Base-by-base conservation (phyloP, 2,797 vertebrate species). In the Odontamblyopus rebecca region DNA sequence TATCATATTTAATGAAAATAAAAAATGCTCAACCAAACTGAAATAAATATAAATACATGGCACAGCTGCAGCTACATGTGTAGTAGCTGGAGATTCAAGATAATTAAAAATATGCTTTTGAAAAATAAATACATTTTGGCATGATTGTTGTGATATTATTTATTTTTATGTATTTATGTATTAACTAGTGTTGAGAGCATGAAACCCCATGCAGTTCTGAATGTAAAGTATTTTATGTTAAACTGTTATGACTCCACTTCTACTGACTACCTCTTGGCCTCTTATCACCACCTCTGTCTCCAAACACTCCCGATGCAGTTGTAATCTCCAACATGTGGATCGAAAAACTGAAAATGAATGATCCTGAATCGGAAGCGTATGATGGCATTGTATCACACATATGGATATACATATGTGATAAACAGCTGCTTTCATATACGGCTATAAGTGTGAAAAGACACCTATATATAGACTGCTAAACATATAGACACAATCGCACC, bases 341-440 rank as follows among this genome's bases (percentile, higher is more conserved):
- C 67, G 76, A 65, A 48, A 61, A 74, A 54, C 41, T 29, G 70
- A 61, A 78, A 83, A 76, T 29, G 3, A 44, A 65, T 62, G 66
- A 78, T 73, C 44, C 63, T 15, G 72, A 64, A 65, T 26, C 11
- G 41, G 70, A 11, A 68, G 48, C 62, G n/a, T 12, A 62, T 72
- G 71, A 80, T 73, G 84, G 79, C 80, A 65, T 70, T 41, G 69
- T 76, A 76, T 86, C 82, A 86, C 88, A 89, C 86, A 74, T 85
- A 83, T 29, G 72, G 68, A 79, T 68, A 71, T 68, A 61, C 59
- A 75, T 70, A 80, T 57, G 80, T 73, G 81, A 77, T n/a, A 75
- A 88, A 74, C 90, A 89, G 84, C 88, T 89, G 84, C 84, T 84
- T 81, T 67, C 13, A 73, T 73, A 61, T 73, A 78, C 61, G 69